A percentile compares a stretch with the other conserved stretches of the same genome.
phyloP scores from a whole-genome alignment of 2,888 invertebrate species.

The Pemphredon lugubris region DNA sequence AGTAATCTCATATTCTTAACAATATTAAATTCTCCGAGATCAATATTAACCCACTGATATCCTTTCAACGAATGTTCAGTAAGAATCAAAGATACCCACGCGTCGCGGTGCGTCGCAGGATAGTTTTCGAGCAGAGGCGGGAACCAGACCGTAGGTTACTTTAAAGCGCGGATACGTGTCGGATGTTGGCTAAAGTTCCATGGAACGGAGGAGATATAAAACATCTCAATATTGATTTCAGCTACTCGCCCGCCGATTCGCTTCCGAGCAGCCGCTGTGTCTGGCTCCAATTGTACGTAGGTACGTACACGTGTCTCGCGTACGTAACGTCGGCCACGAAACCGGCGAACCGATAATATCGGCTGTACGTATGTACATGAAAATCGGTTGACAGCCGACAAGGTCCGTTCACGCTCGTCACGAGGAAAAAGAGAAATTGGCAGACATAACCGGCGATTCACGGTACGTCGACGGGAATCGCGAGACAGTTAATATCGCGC shows the following conservation, averaged over 20 bases:
- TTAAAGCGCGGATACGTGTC: neutral
- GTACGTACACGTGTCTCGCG: neutral
- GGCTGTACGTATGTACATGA: constrained; percentile 15
- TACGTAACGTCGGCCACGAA: neutral
- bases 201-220: constrained; percentile 18
- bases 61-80: too few relatives aligned
- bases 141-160: too few relatives aligned
- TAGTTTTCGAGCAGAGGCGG: too few relatives aligned
- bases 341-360: constrained; percentile 18
- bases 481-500: too few relatives aligned
- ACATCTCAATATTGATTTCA: constrained; percentile 47
- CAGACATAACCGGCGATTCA: constrained; percentile 3
- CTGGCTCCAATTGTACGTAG: neutral
- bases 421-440: constrained; percentile 7
- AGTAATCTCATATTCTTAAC: too few relatives aligned
- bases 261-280: constrained; percentile 5
- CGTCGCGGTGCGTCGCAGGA: too few relatives aligned
- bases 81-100: too few relatives aligned
- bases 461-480: neutral
- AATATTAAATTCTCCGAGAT: too few relatives aligned
- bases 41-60: too few relatives aligned
- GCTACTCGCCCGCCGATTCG: constrained; percentile 27
- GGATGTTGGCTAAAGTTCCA: constrained; percentile 11
- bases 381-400: constrained; percentile 38
- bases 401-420: constrained; percentile 18